A percentile compares a stretch with the other conserved stretches of the same genome.
Evolutionary conservation across 92 coral and sea anemone species (phyloP).

Genomic region (Ricordea florida): DNA sequence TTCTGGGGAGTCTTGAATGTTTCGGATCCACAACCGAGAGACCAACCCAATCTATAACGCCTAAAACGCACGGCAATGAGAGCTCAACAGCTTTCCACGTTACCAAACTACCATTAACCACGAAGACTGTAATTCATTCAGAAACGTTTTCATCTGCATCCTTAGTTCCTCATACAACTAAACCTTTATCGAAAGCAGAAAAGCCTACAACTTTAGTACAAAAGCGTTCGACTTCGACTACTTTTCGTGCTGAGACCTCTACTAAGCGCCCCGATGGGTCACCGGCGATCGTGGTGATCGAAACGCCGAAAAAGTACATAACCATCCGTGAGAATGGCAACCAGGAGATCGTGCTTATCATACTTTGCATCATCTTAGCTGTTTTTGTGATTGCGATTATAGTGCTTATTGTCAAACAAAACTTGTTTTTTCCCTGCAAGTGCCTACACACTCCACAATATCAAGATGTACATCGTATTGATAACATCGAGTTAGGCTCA

Average conservation of each 20-base stretch:
- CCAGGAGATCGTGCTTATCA: constrained; percentile 86
- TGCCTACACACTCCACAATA: constrained; percentile 65
- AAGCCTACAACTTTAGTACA: background rate
- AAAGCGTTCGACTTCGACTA: no score
- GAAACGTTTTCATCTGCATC: background rate
- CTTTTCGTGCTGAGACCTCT: constrained; percentile 26
- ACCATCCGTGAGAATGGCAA: constrained; percentile 79
- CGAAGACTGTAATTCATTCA: no score
- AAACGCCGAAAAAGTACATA: constrained; percentile 69
- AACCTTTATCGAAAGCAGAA: no score
- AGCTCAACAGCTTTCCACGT: background rate
- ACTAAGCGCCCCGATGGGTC: constrained; percentile 35
- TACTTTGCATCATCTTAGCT: constrained; percentile 77
- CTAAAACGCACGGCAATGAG: background rate
- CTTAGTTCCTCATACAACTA: no score
- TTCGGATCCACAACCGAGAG: constrained; percentile 58
- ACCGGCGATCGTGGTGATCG: constrained; percentile 71
- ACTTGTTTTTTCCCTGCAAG: constrained; percentile 72
- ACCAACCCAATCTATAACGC: constrained; percentile 13
- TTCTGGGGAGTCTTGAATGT: constrained; percentile 77
- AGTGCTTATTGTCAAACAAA: constrained; percentile 68
- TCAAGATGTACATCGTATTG: constrained; percentile 63
- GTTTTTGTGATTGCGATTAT: constrained; percentile 72
- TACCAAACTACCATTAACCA: background rate
- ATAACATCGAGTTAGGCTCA: constrained; percentile 78